Conservation (phyloP, 2,797 vertebrate species). For the Eulemur rubriventer region DNA sequence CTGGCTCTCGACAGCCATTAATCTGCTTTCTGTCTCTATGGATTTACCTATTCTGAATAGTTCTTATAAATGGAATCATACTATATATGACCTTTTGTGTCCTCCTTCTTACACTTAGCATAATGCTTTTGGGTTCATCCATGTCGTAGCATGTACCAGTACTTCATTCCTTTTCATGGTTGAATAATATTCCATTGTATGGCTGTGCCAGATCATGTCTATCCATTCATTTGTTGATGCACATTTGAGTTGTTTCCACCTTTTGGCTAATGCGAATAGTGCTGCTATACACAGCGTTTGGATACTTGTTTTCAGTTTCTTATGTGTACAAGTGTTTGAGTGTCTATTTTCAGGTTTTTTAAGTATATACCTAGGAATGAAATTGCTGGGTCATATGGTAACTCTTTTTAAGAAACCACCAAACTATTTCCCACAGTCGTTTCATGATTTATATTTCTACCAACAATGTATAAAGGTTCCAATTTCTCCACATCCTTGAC, state of each 20-base stretch:
- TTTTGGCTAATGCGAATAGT: neutral
- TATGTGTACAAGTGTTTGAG: neutral
- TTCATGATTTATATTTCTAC: neutral
- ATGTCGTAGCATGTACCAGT: neutral
- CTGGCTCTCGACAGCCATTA: neutral
- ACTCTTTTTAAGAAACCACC: neutral
- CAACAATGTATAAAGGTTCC: neutral
- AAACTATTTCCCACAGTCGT: neutral
- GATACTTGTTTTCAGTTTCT: neutral
- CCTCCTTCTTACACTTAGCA: neutral
- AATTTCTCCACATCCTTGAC: neutral
- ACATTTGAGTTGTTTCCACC: neutral
- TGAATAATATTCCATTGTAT: neutral
- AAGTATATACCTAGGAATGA: neutral
- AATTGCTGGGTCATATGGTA: neutral
- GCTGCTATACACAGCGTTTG: neutral
- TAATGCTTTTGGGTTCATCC: neutral
- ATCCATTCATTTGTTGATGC: neutral
- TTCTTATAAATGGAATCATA: neutral
- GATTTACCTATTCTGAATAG: neutral
- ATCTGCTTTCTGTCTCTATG: neutral
- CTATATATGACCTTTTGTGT: neutral
- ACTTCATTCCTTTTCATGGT: neutral
- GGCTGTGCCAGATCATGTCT: neutral
- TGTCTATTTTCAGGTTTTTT: neutral